Evolutionary conservation across 1,140 invertebrate genomes (phyloP).

Genomic region (Marisa cornuarietis): DNA sequence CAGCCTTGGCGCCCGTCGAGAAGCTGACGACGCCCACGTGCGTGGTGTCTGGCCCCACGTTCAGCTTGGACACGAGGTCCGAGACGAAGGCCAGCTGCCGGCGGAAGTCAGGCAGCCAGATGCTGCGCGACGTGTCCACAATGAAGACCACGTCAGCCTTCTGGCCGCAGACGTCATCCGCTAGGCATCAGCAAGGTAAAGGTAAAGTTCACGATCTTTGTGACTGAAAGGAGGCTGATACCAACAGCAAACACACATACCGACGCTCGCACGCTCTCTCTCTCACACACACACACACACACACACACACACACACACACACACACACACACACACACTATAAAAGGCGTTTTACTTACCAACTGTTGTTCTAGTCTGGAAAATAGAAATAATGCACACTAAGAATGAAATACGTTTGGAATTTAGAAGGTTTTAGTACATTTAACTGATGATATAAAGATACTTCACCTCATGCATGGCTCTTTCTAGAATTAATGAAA

Average conservation of each 20-base stretch:
- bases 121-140: conserved; percentile 54
- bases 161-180: conserved; percentile 17
- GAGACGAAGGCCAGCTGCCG: conserved; percentile 41
- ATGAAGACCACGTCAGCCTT: conserved; percentile 48
- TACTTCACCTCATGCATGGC: too few species aligned
- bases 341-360: not conserved
- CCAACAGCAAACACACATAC: too few species aligned
- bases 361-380: not conserved
- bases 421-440: too few species aligned
- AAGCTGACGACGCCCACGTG: conserved; percentile 42
- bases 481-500: too few species aligned
- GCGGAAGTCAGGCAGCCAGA: conserved; percentile 48
- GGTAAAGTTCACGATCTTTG: not conserved
- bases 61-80: conserved; percentile 37
- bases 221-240: not conserved
- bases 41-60: conserved; percentile 40
- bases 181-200: not conserved
- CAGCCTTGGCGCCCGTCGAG: conserved; percentile 31
- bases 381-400: not conserved
- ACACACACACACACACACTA: not conserved
- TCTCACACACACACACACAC: not conserved
- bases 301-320: not conserved
- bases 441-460: too few species aligned
- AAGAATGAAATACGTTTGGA: not conserved
- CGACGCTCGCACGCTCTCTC: too few species aligned